Conservation (phyloP, 2,797 vertebrate genomes). For the Catharus ustulatus region DNA sequence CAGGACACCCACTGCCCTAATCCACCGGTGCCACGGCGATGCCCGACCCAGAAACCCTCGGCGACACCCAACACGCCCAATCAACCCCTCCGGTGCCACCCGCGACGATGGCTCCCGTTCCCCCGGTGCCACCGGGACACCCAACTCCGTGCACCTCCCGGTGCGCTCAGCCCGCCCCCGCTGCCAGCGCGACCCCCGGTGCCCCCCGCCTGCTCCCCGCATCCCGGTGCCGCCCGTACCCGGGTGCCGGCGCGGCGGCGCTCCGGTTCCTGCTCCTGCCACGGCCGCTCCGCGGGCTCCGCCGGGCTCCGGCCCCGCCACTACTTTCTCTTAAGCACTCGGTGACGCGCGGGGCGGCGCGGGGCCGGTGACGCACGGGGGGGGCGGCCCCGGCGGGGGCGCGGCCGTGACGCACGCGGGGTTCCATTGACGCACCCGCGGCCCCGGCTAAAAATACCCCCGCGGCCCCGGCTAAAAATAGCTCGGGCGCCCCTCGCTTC, state of each 20-base stretch:
- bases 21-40: background rate
- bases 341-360: conserved; percentile 76
- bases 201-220: background rate
- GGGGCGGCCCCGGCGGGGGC: conserved; percentile 82
- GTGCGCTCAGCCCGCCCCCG: background rate
- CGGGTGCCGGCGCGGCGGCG: conserved; percentile 17
- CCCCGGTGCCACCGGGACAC: background rate
- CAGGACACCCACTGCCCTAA: background rate
- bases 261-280: background rate
- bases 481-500: conserved; percentile 26
- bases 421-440: conserved; percentile 94
- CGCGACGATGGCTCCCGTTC: fast-evolving
- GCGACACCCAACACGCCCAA: background rate
- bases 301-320: conserved; percentile 32
- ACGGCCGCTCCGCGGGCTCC: background rate
- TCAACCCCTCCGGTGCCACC: background rate
- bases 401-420: conserved; percentile 90
- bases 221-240: background rate
- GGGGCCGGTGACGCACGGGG: conserved; percentile 77
- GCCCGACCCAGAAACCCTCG: background rate
- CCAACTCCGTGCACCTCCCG: background rate
- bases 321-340: conserved; percentile 77
- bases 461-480: conserved; percentile 79
- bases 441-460: conserved; percentile 87
- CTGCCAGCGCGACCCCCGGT: background rate